Conservation (phyloP, 2,113 vertebrate genomes). For the Gorsachius goisagi region DNA sequence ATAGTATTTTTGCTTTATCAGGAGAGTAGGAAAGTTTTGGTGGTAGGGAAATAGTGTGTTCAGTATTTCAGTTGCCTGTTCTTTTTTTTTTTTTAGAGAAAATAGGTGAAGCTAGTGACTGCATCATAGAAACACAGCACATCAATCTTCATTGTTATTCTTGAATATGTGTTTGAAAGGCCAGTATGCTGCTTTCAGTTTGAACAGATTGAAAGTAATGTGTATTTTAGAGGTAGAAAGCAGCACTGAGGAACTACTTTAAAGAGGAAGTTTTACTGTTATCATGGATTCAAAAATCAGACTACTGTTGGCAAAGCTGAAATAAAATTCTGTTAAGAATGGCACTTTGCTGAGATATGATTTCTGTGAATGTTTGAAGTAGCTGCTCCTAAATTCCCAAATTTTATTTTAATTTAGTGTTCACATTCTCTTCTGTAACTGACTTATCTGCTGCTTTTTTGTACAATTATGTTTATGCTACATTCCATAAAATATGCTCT, state of each 20-base stretch:
- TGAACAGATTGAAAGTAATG: not conserved
- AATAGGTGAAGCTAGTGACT: not conserved
- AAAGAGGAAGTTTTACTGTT: not conserved
- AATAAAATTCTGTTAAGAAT: not conserved
- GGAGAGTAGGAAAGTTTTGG: not conserved
- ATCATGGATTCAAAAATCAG: not conserved
- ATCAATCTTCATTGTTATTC: not conserved
- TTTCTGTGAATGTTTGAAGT: not conserved
- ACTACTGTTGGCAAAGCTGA: not conserved
- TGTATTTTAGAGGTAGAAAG: not conserved
- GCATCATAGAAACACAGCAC: not conserved
- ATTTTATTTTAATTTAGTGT: not conserved
- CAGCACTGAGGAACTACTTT: not conserved
- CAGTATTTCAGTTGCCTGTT: not conserved
- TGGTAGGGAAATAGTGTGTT: not conserved
- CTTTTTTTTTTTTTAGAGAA: not conserved
- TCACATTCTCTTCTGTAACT: not conserved
- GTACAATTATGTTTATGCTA: not conserved
- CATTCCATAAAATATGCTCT: not conserved
- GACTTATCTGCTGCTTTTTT: not conserved
- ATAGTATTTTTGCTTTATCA: not conserved
- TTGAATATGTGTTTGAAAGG: not conserved
- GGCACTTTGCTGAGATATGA: not conserved
- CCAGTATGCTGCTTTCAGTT: not conserved
- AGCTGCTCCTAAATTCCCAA: not conserved